Conservation (phyloP, 1,140 invertebrate genomes). For the Bombus sibiricus region DNA sequence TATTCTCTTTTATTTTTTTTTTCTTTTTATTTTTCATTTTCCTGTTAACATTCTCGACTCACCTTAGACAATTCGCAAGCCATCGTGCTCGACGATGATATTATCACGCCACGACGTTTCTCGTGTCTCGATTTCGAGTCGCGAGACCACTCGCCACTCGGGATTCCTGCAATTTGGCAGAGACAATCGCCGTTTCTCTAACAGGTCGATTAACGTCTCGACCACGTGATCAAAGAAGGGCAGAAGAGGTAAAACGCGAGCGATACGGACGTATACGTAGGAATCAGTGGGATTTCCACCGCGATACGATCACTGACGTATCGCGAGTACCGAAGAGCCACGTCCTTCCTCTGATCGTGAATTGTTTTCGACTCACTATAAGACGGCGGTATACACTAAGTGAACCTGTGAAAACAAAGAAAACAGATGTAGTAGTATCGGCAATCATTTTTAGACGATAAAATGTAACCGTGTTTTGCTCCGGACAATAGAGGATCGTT, state of each 20-base stretch:
- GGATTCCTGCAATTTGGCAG: conserved; percentile 3
- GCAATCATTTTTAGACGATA: neutral
- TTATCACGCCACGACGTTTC: conserved; percentile 67
- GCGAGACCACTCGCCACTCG: conserved; percentile 17
- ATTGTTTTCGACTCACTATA: conserved; percentile 13
- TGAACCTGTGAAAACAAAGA: conserved; percentile 53
- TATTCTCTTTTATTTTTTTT: neutral
- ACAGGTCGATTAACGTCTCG: neutral
- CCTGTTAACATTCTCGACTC: conserved; percentile 45
- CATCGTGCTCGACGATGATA: conserved; percentile 73
- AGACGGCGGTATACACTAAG: conserved; percentile 19
- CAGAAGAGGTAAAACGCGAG: neutral
- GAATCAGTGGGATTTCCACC: conserved; percentile 49
- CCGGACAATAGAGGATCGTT: neutral
- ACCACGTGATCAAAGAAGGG: neutral
- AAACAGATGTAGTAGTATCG: neutral
- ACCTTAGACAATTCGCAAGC: conserved; percentile 73
- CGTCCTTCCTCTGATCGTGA: conserved; percentile 14
- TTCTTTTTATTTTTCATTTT: neutral
- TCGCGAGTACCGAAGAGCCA: conserved; percentile 14
- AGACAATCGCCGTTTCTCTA: neutral
- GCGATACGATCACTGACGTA: conserved; percentile 21
- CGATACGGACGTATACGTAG: conserved; percentile 22
- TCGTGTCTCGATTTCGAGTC: conserved; percentile 36
- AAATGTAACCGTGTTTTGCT: neutral